phyloP scores from a whole-genome alignment of 2,888 invertebrate species.

The Stictocephala bisonia region DNA sequence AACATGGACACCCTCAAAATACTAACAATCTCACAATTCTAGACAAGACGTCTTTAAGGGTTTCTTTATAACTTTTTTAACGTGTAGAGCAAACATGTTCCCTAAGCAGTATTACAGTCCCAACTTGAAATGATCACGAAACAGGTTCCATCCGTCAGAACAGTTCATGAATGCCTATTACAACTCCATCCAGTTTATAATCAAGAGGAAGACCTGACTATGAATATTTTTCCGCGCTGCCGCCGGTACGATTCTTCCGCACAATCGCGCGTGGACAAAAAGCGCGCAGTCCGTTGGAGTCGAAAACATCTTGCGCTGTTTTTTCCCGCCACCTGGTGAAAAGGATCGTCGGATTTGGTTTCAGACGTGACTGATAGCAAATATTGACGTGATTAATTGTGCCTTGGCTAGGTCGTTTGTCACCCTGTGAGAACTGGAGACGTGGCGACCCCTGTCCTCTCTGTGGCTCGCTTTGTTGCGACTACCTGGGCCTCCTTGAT shows the following conservation, averaged over 20 bases:
- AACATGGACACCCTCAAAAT: no score
- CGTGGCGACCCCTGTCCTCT: not conserved
- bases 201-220: slow-evolving; percentile 37
- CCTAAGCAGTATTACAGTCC: no score
- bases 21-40: no score
- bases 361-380: slow-evolving; percentile 43
- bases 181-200: slow-evolving; percentile 21
- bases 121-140: no score
- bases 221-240: slow-evolving; percentile 34
- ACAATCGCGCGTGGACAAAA: slow-evolving; percentile 21
- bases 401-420: not conserved
- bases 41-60: no score
- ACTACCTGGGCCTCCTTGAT: no score
- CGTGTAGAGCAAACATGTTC: no score
- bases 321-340: slow-evolving; percentile 21
- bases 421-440: not conserved
- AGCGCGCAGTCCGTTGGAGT: not conserved
- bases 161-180: slow-evolving; percentile 4
- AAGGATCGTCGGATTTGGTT: slow-evolving; percentile 24
- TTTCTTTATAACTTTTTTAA: no score
- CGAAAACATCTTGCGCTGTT: slow-evolving; percentile 21
- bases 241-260: slow-evolving; percentile 23
- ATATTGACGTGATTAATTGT: slow-evolving; percentile 41
- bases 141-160: not conserved
- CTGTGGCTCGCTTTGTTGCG: not conserved